A percentile compares a stretch with the other conserved stretches of the same genome.
These are phyloP conservation scores for Acipenser transmontanus DNA, from an alignment of 2,797 vertebrate species.

Conservation along the genomic window DNA sequence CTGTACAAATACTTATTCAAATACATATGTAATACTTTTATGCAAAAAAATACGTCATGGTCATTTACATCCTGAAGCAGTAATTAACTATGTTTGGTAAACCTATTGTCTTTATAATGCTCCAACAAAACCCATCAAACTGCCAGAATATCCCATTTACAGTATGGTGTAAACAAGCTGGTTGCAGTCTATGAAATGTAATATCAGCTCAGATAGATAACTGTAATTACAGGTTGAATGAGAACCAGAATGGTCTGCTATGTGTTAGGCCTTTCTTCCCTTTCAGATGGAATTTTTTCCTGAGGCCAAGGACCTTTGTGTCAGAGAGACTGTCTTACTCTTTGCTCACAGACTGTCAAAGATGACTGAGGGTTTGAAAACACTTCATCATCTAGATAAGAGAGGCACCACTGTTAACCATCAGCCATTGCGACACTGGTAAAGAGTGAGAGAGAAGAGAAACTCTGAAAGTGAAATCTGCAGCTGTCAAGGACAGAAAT, in stretches of 20 bases:
- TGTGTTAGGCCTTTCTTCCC: conserved; percentile 63
- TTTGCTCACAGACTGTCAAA: conserved; percentile 73
- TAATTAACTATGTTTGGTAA: conserved; percentile 26
- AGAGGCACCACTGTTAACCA: conserved; percentile 54
- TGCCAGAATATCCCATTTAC: conserved; percentile 32
- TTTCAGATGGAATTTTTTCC: too few relatives aligned
- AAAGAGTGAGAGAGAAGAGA: conserved; percentile 24
- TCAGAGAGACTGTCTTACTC: conserved; percentile 69
- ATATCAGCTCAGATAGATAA: conserved; percentile 37
- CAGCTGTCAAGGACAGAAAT: conserved; percentile 37
- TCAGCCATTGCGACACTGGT: conserved; percentile 46
- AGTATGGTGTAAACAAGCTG: conserved; percentile 41
- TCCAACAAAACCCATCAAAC: conserved; percentile 11
- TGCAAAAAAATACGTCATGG: conserved; percentile 1
- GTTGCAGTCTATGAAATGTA: conserved; percentile 43
- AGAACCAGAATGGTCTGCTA: conserved; percentile 50
- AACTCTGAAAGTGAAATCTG: conserved; percentile 31
- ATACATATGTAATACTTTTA: conserved; percentile 13
- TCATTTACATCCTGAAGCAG: conserved; percentile 26
- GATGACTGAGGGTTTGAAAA: conserved; percentile 70
- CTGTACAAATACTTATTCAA: too few relatives aligned
- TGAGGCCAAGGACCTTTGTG: conserved; percentile 70
- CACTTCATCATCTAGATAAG: conserved; percentile 69
- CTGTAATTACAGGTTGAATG: conserved; percentile 55
- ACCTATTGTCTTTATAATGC: conserved; percentile 28